Evolutionary conservation across 2,113 vertebrate species (phyloP).

Genomic region (Lepidothrix coronata): DNA sequence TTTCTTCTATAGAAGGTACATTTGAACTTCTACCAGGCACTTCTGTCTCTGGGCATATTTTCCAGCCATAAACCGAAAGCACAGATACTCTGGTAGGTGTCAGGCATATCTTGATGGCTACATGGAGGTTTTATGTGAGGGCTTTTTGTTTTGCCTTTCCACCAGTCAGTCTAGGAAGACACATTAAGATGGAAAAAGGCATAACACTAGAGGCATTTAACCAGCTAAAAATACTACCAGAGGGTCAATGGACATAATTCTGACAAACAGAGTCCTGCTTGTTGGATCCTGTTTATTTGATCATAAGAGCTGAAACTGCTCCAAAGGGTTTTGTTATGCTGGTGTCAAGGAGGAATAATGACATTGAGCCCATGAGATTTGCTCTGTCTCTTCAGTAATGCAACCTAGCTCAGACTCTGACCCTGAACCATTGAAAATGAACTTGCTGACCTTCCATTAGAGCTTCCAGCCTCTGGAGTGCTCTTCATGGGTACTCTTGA

Average conservation of each 20-base stretch:
- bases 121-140: background rate
- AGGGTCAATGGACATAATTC: background rate
- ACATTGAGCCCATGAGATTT: background rate
- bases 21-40: background rate
- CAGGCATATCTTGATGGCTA: background rate
- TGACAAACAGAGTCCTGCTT: background rate
- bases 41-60: background rate
- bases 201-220: background rate
- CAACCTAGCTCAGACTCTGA: background rate
- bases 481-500: background rate
- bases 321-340: background rate
- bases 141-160: constrained; percentile 35
- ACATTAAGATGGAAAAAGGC: background rate
- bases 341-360: background rate
- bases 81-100: background rate
- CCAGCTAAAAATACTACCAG: constrained; percentile 40
- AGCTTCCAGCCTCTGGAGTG: constrained; percentile 1
- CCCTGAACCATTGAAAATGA: background rate
- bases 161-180: background rate
- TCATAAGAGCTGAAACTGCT: background rate
- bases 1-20: background rate
- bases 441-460: constrained; percentile 48
- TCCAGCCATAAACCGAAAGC: background rate
- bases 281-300: background rate
- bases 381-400: background rate